phyloP scores from a whole-genome alignment of 2,113 vertebrate genomes.

The Mastomys coucha region DNA sequence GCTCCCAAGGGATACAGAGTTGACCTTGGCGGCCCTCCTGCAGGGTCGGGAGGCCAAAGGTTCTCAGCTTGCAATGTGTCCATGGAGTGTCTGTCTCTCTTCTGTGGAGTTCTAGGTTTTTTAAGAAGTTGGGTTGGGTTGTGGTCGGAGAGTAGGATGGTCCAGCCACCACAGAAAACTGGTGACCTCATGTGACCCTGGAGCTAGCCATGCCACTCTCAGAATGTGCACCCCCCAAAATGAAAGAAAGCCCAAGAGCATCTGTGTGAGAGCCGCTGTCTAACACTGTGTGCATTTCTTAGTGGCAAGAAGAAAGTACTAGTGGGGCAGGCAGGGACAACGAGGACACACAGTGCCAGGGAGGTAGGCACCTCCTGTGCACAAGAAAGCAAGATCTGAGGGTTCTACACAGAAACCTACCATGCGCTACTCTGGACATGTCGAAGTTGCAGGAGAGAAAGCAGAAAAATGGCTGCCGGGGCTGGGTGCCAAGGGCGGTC shows the following conservation, averaged over 20 bases:
- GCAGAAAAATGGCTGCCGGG: not conserved
- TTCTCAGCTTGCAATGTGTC: not conserved
- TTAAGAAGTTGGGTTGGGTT: not conserved
- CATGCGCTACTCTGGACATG: not conserved
- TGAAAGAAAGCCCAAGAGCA: not conserved
- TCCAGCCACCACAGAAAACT: not conserved
- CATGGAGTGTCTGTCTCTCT: not conserved
- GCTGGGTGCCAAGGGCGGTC: not conserved
- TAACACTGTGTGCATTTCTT: too few species aligned
- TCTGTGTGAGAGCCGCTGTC: not conserved
- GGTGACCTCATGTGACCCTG: accelerated
- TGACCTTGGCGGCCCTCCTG: not conserved
- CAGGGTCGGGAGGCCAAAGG: not conserved
- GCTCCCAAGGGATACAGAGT: not conserved
- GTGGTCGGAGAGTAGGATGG: not conserved
- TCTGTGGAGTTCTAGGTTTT: not conserved
- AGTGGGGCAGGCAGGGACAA: not conserved
- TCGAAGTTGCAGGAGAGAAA: not conserved
- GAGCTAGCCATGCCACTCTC: accelerated
- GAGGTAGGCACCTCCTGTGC: not conserved
- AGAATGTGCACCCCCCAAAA: not conserved
- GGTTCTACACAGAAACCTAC: not conserved
- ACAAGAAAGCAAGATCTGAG: not conserved
- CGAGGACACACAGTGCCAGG: too few species aligned
- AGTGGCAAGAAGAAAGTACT: not conserved